These are phyloP conservation scores for Heliangelus exortis DNA, from an alignment of 2,797 vertebrate species.

Conservation along the genomic window DNA sequence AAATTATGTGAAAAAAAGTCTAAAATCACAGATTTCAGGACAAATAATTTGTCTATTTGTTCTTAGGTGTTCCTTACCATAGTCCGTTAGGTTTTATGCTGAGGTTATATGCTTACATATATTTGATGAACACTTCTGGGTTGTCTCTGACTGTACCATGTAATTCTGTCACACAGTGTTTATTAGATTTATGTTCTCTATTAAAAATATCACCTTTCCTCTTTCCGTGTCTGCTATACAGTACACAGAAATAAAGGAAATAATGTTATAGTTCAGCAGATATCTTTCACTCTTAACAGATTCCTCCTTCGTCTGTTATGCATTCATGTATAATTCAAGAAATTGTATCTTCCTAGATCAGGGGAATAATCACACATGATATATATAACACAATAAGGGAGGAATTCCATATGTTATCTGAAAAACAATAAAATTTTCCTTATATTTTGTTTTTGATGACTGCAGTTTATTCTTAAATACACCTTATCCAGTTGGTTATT, in stretches of 20 bases:
- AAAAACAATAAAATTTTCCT: not conserved
- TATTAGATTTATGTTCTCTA: not conserved
- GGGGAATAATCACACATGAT: not conserved
- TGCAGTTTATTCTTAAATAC: not conserved
- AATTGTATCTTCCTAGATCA: not conserved
- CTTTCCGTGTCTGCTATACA: accelerated
- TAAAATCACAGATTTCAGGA: not conserved
- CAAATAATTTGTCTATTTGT: not conserved
- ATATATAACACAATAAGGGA: not conserved
- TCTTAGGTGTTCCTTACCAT: not conserved
- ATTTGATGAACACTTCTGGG: not conserved
- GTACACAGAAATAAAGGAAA: not conserved
- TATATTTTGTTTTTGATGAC: not conserved
- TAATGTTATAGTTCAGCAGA: not conserved
- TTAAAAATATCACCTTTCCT: not conserved
- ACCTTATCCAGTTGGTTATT: not conserved
- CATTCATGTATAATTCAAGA: not conserved
- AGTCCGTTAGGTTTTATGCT: not conserved
- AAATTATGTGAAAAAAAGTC: not conserved
- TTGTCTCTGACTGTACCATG: not conserved
- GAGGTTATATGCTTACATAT: not conserved
- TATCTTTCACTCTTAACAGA: not conserved
- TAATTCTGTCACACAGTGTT: not conserved
- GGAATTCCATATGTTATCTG: not conserved
- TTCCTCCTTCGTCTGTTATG: not conserved